These are phyloP conservation scores for Myopa testacea DNA, from an alignment of 2,888 invertebrate genomes.

Conservation along the genomic window DNA sequence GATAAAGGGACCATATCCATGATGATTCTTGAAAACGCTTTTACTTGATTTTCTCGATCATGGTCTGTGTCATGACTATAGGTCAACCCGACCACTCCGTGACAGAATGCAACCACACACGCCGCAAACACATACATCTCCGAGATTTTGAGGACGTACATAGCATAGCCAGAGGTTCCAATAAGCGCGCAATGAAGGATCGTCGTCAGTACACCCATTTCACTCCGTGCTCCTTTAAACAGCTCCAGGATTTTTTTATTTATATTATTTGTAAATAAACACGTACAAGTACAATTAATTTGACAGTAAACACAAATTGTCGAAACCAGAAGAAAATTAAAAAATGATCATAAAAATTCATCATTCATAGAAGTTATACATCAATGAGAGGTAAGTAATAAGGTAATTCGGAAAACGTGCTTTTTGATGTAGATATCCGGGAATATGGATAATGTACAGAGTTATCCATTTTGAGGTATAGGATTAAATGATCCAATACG, in stretches of 20 bases:
- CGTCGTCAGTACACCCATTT: not conserved
- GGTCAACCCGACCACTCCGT: constrained; percentile 44
- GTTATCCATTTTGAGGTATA: too few species aligned
- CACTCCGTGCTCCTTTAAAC: not conserved
- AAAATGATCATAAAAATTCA: too few species aligned
- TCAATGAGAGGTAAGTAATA: too few species aligned
- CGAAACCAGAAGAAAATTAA: too few species aligned
- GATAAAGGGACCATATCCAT: not conserved
- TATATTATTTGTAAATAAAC: too few species aligned
- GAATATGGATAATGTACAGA: too few species aligned
- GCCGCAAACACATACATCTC: constrained; percentile 53
- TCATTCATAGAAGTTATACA: too few species aligned
- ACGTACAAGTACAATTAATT: too few species aligned
- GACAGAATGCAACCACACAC: constrained; percentile 51
- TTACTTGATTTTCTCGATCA: not conserved
- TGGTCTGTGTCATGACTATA: not conserved
- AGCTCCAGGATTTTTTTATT: not conserved
- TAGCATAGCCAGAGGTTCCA: constrained; percentile 55
- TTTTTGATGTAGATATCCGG: too few species aligned
- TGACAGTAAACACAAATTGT: too few species aligned
- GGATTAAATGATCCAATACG: too few species aligned
- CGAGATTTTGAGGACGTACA: constrained; percentile 52
- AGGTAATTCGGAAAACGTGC: too few species aligned
- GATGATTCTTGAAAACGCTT: not conserved
- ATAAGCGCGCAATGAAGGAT: constrained; percentile 51